Evolutionary conservation across 2,888 invertebrate genomes (phyloP).

Genomic region (Tortrix viridana): DNA sequence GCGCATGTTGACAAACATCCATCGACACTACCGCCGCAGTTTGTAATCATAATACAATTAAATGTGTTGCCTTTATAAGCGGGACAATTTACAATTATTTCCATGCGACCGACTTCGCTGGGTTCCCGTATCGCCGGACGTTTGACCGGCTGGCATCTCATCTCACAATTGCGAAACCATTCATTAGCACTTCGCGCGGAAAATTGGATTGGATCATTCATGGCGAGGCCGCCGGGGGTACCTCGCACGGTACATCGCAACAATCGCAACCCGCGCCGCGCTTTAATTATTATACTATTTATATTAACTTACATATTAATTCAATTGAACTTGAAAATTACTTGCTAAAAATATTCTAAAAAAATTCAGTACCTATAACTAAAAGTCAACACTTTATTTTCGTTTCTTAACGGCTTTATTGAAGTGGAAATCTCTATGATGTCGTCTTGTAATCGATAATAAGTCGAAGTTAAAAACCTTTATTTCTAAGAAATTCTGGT

Average conservation of each 20-base stretch:
- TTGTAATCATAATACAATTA: slow-evolving; percentile 17
- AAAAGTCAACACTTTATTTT: no score
- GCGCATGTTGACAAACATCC: slow-evolving; percentile 38
- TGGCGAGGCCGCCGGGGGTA: slow-evolving; percentile 40
- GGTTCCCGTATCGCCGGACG: slow-evolving; percentile 12
- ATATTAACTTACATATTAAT: slow-evolving; percentile 22
- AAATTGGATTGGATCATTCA: slow-evolving; percentile 44
- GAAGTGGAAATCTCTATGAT: no score
- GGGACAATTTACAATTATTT: neutral
- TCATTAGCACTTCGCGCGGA: slow-evolving; percentile 46
- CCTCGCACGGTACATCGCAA: neutral
- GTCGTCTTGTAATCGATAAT: no score
- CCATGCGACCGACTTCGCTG: neutral
- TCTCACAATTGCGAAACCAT: slow-evolving; percentile 31
- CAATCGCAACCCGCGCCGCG: no score
- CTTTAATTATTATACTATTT: slow-evolving; percentile 15
- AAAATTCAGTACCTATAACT: no score
- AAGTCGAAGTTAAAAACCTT: no score
- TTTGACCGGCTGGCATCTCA: slow-evolving; percentile 24
- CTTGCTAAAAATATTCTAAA: no score
- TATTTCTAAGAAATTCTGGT: no score
- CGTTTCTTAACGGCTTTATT: no score
- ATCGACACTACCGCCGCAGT: slow-evolving; percentile 20
- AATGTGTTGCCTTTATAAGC: slow-evolving; percentile 6
- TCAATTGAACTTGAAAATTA: no score